Base-by-base conservation (phyloP, 2,888 invertebrate genomes). In the Lithosia quadra region DNA sequence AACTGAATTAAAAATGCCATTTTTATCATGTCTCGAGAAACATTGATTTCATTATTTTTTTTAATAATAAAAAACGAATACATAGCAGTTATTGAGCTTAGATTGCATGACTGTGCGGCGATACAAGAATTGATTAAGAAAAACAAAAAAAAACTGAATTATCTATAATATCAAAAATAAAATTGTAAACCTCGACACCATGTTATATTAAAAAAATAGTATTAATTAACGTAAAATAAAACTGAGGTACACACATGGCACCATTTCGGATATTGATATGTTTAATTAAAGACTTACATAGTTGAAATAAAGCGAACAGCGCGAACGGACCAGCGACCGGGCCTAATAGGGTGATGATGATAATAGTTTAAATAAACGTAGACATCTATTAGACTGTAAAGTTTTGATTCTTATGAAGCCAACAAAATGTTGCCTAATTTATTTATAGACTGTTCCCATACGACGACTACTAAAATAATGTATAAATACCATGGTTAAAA, bases 41-140 rank as follows among this genome's bases (percentile, higher is more conserved):
- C n/a, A n/a, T n/a, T n/a, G n/a, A n/a, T n/a, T n/a, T n/a, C n/a
- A 43, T 11, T 18, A 43, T 5, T 18, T 18, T 5, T 5, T 4
- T 15, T 18, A 28, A 28, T 28, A 5, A 83, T 88, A 86, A 75
- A 86, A 85, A 86, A 85, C 84, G 84, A 84, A 84, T n/a, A n/a
- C n/a, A n/a, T 76, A 76, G 77, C 74, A 73, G 74, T 69, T 72
- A 57, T 21, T 49, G 56, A 61, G 61, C 36, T 61, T 33, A 5
- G 49, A 69, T 56, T n/a, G 21, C 53, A 13, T 13, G 55, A 69
- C 67, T 68, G 64, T 61, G 21, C 58, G 57, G 36, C 72, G 22
- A 39, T 39, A 39, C 22, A 36, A 9, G 15, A 18, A 60, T 39
- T 60, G 34, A 77, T 74, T 67, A 36, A 53, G 18, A 28, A 39